Conservation (phyloP, 2,113 vertebrate species). For the Salvelinus namaycush region DNA sequence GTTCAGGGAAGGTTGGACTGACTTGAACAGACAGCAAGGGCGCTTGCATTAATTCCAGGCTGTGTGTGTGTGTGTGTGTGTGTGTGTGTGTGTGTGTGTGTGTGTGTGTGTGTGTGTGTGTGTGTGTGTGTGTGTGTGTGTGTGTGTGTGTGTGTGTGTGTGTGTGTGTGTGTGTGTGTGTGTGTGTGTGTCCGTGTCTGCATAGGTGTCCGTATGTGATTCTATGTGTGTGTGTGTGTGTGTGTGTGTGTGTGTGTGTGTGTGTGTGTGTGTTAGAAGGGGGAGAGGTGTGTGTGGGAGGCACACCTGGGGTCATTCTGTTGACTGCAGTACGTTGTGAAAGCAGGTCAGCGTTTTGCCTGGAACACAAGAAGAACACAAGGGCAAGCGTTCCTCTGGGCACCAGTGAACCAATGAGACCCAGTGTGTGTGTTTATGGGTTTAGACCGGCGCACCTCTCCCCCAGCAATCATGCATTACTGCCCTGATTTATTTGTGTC, state of each 20-base stretch:
- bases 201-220: no score
- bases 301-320: slow-evolving; percentile 30
- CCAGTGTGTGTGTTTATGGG: not conserved
- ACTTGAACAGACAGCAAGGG: slow-evolving; percentile 8
- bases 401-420: not conserved
- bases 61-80: not conserved
- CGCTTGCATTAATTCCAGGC: slow-evolving; percentile 12
- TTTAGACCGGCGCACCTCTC: not conserved
- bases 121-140: no score
- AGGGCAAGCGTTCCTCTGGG: slow-evolving; percentile 5
- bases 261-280: not conserved
- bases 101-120: not conserved
- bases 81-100: not conserved
- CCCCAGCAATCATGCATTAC: not conserved
- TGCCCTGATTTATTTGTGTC: slow-evolving; percentile 1
- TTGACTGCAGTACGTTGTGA: not conserved
- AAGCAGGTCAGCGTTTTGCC: slow-evolving; percentile 24
- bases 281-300: slow-evolving; percentile 6
- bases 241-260: not conserved
- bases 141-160: slow-evolving; percentile 6
- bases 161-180: not conserved
- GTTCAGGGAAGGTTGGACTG: not conserved
- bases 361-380: not conserved
- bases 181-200: not conserved
- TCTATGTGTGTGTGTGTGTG: no score